Conservation (phyloP, 2,888 invertebrate genomes). For the Catocala nupta region DNA sequence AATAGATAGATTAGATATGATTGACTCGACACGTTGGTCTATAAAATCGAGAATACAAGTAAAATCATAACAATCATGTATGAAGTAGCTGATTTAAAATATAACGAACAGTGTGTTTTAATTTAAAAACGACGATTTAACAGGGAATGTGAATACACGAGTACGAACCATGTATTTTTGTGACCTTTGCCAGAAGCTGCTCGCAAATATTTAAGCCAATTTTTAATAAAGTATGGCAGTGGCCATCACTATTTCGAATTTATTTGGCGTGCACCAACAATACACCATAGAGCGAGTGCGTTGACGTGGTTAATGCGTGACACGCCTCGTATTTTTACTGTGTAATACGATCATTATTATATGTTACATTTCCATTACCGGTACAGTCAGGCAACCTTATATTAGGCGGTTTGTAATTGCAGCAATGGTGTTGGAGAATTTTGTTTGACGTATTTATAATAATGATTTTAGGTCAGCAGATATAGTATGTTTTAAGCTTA, state of each 20-base stretch:
- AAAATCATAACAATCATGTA: too few relatives aligned
- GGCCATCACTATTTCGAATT: conserved; percentile 35
- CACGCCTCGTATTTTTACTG: conserved; percentile 49
- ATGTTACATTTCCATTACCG: conserved; percentile 19
- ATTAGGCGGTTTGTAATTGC: not conserved
- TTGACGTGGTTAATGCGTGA: conserved; percentile 60
- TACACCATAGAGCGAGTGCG: conserved; percentile 57
- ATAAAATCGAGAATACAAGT: too few relatives aligned
- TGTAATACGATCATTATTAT: conserved; percentile 14
- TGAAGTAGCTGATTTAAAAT: too few relatives aligned
- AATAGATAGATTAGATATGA: too few relatives aligned
- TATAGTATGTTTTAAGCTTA: conserved; percentile 25
- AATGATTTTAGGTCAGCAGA: conserved; percentile 32
- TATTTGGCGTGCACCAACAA: conserved; percentile 54
- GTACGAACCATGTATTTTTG: too few relatives aligned
- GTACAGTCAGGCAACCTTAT: not conserved
- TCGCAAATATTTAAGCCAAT: not conserved
- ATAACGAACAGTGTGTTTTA: too few relatives aligned
- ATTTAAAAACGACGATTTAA: too few relatives aligned
- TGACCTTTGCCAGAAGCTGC: too few relatives aligned
- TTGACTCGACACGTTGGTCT: too few relatives aligned
- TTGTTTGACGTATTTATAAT: not conserved
- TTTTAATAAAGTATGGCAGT: not conserved
- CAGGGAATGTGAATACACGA: too few relatives aligned
- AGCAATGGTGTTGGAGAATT: conserved; percentile 16